Conservation (phyloP, 1,140 invertebrate genomes). For the Scaptomyza montana region DNA sequence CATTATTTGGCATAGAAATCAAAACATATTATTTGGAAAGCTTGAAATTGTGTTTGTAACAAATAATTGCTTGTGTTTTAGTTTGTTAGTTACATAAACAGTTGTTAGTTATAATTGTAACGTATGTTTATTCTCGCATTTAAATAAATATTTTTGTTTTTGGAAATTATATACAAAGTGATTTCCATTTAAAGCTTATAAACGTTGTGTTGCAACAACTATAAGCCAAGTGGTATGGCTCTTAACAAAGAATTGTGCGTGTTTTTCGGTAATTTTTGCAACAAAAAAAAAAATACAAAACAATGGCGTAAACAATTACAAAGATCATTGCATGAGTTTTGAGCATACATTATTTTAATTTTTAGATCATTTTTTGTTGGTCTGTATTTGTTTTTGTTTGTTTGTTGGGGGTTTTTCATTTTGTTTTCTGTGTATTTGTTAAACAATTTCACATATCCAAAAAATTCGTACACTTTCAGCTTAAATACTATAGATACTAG, state of each 20-base stretch:
- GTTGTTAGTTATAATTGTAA: no score
- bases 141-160: no score
- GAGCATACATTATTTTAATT: conserved; percentile 53
- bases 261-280: conserved; percentile 28
- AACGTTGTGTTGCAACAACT: conserved; percentile 23
- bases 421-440: conserved; percentile 68
- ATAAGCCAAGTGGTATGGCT: conserved; percentile 8
- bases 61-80: conserved; percentile 27
- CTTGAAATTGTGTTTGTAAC: conserved; percentile 14
- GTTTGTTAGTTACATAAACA: conserved; percentile 30
- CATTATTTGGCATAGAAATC: conserved; percentile 29
- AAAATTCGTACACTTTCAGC: conserved; percentile 79
- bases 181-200: conserved; percentile 44
- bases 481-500: conserved; percentile 75
- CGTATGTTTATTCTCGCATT: conserved; percentile 4
- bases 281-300: conserved; percentile 23
- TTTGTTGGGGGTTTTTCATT: conserved; percentile 22
- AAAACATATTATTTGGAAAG: conserved; percentile 39
- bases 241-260: conserved; percentile 47
- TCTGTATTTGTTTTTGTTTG: conserved; percentile 12
- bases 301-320: conserved; percentile 41
- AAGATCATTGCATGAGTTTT: conserved; percentile 33
- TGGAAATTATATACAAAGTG: conserved; percentile 25
- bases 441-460: conserved; percentile 75
- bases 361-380: conserved; percentile 46